Conservation (phyloP, 1,140 invertebrate species). For the Scaptomyza pallida region DNA sequence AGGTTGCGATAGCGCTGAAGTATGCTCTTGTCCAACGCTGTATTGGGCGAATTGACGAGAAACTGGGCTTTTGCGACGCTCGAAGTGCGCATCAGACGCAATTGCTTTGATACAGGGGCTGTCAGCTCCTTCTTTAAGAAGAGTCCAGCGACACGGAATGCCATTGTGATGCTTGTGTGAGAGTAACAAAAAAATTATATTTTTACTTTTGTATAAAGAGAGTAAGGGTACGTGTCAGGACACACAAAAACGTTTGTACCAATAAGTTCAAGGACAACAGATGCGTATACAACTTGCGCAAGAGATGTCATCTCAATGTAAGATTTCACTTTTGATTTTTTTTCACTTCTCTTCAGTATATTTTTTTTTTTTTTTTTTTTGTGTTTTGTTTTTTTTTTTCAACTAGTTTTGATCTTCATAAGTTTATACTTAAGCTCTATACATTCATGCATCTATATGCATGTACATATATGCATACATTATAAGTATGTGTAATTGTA, state of each 20-base stretch:
- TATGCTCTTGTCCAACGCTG: slow-evolving; percentile 89
- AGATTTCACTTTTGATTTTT: slow-evolving; percentile 33
- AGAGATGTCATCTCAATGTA: slow-evolving; percentile 36
- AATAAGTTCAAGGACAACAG: slow-evolving; percentile 32
- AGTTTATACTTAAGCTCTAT: slow-evolving; percentile 8
- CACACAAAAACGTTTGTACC: background rate
- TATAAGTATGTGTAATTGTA: slow-evolving; percentile 8
- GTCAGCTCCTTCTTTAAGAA: slow-evolving; percentile 74
- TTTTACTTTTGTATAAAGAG: slow-evolving; percentile 25
- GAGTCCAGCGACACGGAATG: slow-evolving; percentile 79
- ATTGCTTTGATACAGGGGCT: slow-evolving; percentile 52
- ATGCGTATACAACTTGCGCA: slow-evolving; percentile 9
- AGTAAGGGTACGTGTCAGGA: background rate
- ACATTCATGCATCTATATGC: background rate
- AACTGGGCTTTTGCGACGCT: slow-evolving; percentile 50
- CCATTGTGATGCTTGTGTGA: slow-evolving; percentile 61
- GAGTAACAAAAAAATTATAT: slow-evolving; percentile 59
- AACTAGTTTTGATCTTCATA: slow-evolving; percentile 15
- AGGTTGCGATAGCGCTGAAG: slow-evolving; percentile 89
- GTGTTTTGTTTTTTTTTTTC: background rate
- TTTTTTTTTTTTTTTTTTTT: too few relatives aligned
- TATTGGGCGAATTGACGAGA: slow-evolving; percentile 88
- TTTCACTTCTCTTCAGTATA: slow-evolving; percentile 2
- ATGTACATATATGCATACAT: background rate
- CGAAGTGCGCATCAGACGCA: slow-evolving; percentile 55